phyloP scores from a whole-genome alignment of 2,888 invertebrate genomes.

The Brachyopa scutellaris region DNA sequence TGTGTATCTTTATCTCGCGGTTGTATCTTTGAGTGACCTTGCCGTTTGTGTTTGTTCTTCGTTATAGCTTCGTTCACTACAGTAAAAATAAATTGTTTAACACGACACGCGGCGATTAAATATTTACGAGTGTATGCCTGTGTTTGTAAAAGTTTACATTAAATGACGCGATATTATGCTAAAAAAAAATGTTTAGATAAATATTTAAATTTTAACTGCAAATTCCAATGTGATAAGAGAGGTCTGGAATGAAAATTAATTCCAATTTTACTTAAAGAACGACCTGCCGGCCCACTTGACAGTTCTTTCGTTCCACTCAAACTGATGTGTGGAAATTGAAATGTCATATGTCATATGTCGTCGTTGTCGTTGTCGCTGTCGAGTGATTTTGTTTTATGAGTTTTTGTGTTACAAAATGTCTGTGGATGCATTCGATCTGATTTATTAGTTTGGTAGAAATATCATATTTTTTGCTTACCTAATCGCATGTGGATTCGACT shows the following conservation, averaged over 20 bases:
- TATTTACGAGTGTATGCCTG: neutral
- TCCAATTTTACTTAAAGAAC: too few species aligned
- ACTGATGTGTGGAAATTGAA: conserved; percentile 30
- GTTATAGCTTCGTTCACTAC: neutral
- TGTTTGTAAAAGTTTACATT: neutral
- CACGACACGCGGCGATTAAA: neutral
- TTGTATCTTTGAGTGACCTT: conserved; percentile 48
- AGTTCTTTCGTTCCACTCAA: neutral
- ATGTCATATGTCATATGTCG: conserved; percentile 20
- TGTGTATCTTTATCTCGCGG: conserved; percentile 35
- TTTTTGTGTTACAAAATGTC: conserved; percentile 36
- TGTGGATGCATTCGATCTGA: conserved; percentile 8
- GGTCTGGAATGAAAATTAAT: too few species aligned
- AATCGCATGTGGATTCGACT: conserved; percentile 5
- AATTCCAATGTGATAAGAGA: conserved; percentile 21
- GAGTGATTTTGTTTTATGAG: conserved; percentile 30
- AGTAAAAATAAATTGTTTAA: conserved; percentile 20
- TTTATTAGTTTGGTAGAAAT: conserved; percentile 26
- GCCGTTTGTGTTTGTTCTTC: conserved; percentile 21
- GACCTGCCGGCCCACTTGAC: neutral
- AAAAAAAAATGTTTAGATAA: conserved; percentile 5
- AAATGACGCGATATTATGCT: conserved; percentile 8
- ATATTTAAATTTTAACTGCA: conserved; percentile 6
- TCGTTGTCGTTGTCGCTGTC: too few species aligned
- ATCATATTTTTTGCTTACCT: conserved; percentile 2